Base-by-base conservation (phyloP, 2,797 vertebrate genomes). In the Lateolabrax maculatus region DNA sequence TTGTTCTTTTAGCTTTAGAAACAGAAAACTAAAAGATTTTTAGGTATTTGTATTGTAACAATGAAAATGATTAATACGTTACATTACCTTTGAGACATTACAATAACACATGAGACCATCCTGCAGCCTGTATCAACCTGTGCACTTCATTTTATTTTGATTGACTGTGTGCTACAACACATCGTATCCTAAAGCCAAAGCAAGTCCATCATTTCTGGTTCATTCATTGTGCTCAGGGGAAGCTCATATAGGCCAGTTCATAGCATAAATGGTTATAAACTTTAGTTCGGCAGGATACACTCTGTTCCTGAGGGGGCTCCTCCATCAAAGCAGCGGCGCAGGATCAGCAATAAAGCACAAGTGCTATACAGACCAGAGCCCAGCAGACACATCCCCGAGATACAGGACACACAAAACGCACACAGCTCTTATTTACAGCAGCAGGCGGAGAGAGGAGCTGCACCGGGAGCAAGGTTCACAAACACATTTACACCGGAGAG, bases 401-500 rank as follows among this genome's bases (percentile, higher is more conserved):
- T 6, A 44, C 39, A 75, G 37, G 36, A 67, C 53, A 65, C 71
- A 29, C 68, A 58, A n/a, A 36, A n/a, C 13, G 39, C 63, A 67
- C 6, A 43, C 49, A 12, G 53, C 3, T 69, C 27, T 68, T 81
- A 79, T 84, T 81, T 77, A 86, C 75, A 77, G 58, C 44, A 19
- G 49, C 18, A 46, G 55, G 1, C 29, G 25, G 62, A 41, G 69
- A 43, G 76, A 56, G 34, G 27, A 48, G 34, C 25, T 46, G 25
- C 0, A 19, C 48, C 18, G 21, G 23, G 57, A 67, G 49, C 49
- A 44, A 60, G 34, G 46, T 56, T 65, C 80, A 83, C 73, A 57
- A 60, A 77, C 70, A 46, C 31, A 29, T 77, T 65, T 65, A 58
- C 65, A 83, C 62, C 81, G 68, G 74, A 75, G 70, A 86, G 27